These are phyloP conservation scores for Nothobranchius furzeri DNA, from an alignment of 2,113 vertebrate genomes.

Conservation along the genomic window DNA sequence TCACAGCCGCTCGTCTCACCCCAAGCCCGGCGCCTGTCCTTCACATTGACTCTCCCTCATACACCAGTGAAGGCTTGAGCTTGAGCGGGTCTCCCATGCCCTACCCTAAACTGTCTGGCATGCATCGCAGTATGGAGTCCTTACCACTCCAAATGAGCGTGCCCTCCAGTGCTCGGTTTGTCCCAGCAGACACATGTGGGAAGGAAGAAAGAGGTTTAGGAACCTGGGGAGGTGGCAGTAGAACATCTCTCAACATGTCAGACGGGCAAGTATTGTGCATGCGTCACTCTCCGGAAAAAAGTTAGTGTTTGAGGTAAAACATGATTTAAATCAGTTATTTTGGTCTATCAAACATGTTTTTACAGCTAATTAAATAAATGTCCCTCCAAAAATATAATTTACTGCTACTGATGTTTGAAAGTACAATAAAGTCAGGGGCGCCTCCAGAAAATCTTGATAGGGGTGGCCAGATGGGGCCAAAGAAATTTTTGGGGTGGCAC, in stretches of 20 bases:
- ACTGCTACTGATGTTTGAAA: too few species aligned
- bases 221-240: conserved; percentile 77
- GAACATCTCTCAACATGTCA: conserved; percentile 71
- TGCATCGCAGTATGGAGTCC: conserved; percentile 97
- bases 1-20: conserved; percentile 79
- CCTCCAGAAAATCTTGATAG: too few species aligned
- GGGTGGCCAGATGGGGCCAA: too few species aligned
- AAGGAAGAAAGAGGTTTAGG: conserved; percentile 62
- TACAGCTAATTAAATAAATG: too few species aligned
- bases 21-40: conserved; percentile 95
- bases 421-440: too few species aligned
- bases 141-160: conserved; percentile 95
- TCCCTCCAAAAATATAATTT: too few species aligned
- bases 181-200: conserved; percentile 55
- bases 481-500: too few species aligned
- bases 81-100: conserved; percentile 87
- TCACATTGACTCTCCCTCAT: conserved; percentile 92
- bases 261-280: conserved; percentile 59
- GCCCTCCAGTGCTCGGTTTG: conserved; percentile 78
- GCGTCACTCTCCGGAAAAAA: neutral
- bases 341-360: neutral
- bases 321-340: neutral
- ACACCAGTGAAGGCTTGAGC: conserved; percentile 87
- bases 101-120: conserved; percentile 89
- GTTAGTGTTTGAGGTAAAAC: neutral